Evolutionary conservation across 2,888 invertebrate genomes (phyloP).

Genomic region (Pterostichus madidus): DNA sequence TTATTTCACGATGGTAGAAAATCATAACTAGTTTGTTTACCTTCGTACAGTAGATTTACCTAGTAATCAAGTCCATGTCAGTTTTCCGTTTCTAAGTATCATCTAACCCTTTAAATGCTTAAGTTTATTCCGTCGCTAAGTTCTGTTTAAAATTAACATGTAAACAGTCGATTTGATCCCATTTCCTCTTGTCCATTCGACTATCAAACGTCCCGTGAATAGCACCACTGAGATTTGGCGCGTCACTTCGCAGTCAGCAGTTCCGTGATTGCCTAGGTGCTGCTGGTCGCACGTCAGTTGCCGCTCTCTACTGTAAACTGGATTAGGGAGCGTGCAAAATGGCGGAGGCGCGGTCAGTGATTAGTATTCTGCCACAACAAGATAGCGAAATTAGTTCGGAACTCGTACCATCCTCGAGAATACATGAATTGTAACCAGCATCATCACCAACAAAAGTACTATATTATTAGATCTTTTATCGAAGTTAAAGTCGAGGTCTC

Average conservation of each 20-base stretch:
- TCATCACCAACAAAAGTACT: no score
- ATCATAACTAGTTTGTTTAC: no score
- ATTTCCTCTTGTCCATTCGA: conserved; percentile 22
- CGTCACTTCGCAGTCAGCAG: conserved; percentile 42
- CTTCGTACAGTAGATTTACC: no score
- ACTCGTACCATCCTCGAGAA: background rate
- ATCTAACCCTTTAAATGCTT: no score
- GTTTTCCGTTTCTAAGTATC: no score
- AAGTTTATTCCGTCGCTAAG: no score
- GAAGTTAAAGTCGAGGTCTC: no score
- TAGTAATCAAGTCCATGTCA: no score
- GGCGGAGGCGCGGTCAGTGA: background rate
- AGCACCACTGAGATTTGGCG: conserved; percentile 32
- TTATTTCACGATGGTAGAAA: no score
- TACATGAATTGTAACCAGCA: no score
- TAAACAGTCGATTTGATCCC: conserved; percentile 29
- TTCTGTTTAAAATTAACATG: conserved; percentile 31
- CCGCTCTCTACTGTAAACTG: background rate
- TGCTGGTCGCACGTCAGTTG: background rate
- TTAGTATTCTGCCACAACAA: conserved; percentile 30
- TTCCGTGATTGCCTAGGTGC: conserved; percentile 53
- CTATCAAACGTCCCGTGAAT: conserved; percentile 39
- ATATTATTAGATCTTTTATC: no score
- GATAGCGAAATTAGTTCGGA: background rate
- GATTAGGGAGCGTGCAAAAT: conserved; percentile 15